Evolutionary conservation across 2,888 invertebrate species (phyloP).

Genomic region (Cyclophora albipunctata): DNA sequence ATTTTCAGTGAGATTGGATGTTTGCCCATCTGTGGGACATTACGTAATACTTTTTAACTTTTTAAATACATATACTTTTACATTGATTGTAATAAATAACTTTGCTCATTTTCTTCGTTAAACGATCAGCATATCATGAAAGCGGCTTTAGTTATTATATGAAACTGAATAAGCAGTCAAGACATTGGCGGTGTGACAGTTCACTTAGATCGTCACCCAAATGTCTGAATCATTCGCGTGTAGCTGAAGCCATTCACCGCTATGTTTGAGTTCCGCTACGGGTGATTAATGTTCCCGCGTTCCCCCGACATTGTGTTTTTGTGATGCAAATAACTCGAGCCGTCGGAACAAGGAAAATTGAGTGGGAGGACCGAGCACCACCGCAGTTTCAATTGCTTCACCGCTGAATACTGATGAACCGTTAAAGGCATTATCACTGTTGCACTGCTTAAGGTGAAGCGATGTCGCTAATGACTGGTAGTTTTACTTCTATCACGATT

Average conservation of each 20-base stretch:
- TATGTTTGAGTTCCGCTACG: constrained; percentile 59
- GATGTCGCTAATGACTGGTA: constrained; percentile 30
- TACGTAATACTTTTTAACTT: too few relatives aligned
- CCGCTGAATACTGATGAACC: constrained; percentile 72
- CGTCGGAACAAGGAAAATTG: constrained; percentile 73
- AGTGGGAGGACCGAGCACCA: constrained; percentile 66
- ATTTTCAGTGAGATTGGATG: too few relatives aligned
- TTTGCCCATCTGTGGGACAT: too few relatives aligned
- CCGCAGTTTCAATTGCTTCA: constrained; percentile 71
- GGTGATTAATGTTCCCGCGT: constrained; percentile 71
- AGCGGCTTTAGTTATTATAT: too few relatives aligned
- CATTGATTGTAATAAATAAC: too few relatives aligned
- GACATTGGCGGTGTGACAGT: constrained; percentile 11
- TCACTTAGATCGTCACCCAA: constrained; percentile 47
- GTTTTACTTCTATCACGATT: constrained; percentile 13
- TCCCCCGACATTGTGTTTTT: constrained; percentile 73
- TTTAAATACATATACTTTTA: too few relatives aligned
- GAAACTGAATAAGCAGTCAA: too few relatives aligned
- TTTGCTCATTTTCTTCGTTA: too few relatives aligned
- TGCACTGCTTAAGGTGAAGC: constrained; percentile 43
- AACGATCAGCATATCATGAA: too few relatives aligned
- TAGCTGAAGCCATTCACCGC: constrained; percentile 63
- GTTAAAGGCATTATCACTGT: constrained; percentile 56
- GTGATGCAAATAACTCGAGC: constrained; percentile 74
- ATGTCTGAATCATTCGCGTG: constrained; percentile 69